A percentile compares a stretch with the other conserved stretches of the same genome.
These are phyloP conservation scores for Salvelinus namaycush DNA, from an alignment of 2,113 vertebrate species.

Conservation along the genomic window DNA sequence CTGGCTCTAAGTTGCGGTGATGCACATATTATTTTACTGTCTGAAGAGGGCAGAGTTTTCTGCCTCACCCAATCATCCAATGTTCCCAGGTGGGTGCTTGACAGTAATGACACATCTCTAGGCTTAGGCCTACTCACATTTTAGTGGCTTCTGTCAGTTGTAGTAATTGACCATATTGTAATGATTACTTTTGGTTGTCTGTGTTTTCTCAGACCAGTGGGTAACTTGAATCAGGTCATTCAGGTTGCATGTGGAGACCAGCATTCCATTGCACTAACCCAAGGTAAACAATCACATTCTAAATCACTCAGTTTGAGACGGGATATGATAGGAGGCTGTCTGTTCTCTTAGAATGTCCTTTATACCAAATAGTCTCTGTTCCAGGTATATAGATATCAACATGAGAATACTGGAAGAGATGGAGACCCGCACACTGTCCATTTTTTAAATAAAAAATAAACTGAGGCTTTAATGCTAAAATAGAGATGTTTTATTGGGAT, in stretches of 20 bases:
- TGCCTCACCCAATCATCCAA: neutral
- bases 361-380: too few species aligned
- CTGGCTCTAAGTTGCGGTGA: neutral
- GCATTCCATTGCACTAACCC: slow-evolving; percentile 82
- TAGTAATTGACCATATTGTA: neutral
- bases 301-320: too few species aligned
- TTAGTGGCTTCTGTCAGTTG: neutral
- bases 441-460: too few species aligned
- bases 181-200: neutral
- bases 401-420: too few species aligned
- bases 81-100: neutral
- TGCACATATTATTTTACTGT: slow-evolving; percentile 1
- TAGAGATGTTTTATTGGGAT: too few species aligned
- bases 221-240: slow-evolving; percentile 67
- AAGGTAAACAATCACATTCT: slow-evolving; percentile 71
- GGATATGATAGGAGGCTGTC: too few species aligned
- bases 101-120: neutral
- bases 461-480: too few species aligned
- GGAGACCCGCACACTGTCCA: too few species aligned
- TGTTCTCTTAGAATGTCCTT: too few species aligned
- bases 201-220: slow-evolving; percentile 12
- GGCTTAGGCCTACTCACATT: neutral
- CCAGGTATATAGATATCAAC: too few species aligned
- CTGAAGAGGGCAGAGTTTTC: neutral
- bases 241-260: slow-evolving; percentile 84